Conservation (phyloP, 2,888 invertebrate genomes). For the Mechanitis messenoides region DNA sequence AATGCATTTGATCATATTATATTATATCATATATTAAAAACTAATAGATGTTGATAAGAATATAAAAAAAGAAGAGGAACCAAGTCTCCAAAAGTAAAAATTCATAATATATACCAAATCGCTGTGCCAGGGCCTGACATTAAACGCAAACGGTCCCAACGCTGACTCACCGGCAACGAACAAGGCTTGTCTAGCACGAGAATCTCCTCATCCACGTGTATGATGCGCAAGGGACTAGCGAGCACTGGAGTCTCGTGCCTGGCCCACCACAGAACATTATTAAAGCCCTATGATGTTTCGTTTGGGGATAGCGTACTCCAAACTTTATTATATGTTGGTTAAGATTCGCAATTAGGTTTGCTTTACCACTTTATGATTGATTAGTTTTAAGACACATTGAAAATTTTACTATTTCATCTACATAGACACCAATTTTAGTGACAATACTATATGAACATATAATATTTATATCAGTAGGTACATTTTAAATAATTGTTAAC, state of each 20-base stretch:
- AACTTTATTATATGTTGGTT: slow-evolving; percentile 17
- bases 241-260: slow-evolving; percentile 93
- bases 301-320: slow-evolving; percentile 22
- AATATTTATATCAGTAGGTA: too few relatives aligned
- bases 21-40: too few relatives aligned
- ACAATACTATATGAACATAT: neutral
- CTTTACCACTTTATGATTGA: slow-evolving; percentile 7
- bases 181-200: slow-evolving; percentile 94
- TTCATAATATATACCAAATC: neutral
- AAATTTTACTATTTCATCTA: slow-evolving; percentile 5
- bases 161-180: slow-evolving; percentile 87
- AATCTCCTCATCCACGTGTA: slow-evolving; percentile 89
- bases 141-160: slow-evolving; percentile 46
- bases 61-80: neutral
- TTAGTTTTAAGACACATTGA: slow-evolving; percentile 1
- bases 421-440: neutral
- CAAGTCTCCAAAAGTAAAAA: neutral
- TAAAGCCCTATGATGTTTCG: slow-evolving; percentile 32
- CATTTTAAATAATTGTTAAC: too few relatives aligned
- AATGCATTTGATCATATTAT: too few relatives aligned
- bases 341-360: slow-evolving; percentile 9
- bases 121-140: slow-evolving; percentile 45
- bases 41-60: too few relatives aligned
- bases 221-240: slow-evolving; percentile 86
- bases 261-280: slow-evolving; percentile 58